Conservation (phyloP, 2,888 invertebrate species). For the Nemotelus nigrinus region DNA sequence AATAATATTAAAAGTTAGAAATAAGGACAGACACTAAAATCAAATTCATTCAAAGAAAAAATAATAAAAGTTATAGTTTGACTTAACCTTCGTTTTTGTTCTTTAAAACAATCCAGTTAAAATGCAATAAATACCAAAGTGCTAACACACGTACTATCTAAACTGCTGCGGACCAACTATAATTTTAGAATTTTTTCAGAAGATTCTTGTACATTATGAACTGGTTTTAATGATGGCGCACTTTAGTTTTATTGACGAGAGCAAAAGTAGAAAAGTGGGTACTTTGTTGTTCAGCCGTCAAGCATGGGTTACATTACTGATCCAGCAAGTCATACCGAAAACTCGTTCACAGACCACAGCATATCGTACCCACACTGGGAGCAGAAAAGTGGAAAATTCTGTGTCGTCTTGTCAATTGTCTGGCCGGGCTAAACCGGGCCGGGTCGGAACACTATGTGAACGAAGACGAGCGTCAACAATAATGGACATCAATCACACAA, state of each 20-base stretch:
- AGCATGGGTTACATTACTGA: background rate
- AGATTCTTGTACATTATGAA: background rate
- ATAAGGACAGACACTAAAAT: too few relatives aligned
- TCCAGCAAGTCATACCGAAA: conserved; percentile 3
- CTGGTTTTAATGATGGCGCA: conserved; percentile 25
- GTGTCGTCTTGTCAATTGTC: background rate
- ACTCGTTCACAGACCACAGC: background rate
- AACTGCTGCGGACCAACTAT: too few relatives aligned
- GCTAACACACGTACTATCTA: too few relatives aligned
- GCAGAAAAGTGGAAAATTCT: background rate
- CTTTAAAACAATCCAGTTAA: too few relatives aligned
- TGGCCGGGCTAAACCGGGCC: background rate
- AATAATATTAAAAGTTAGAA: too few relatives aligned
- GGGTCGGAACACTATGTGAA: background rate
- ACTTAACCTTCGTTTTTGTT: too few relatives aligned
- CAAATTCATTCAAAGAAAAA: too few relatives aligned
- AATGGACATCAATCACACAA: conserved; percentile 17
- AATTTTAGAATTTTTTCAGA: too few relatives aligned
- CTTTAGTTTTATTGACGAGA: conserved; percentile 38
- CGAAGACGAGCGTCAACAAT: background rate
- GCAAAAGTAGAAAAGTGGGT: conserved; percentile 8
- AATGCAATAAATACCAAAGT: too few relatives aligned
- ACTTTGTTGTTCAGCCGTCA: background rate
- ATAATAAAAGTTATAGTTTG: too few relatives aligned
- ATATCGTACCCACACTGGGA: background rate